A percentile compares a stretch with the other conserved stretches of the same genome.
Evolutionary conservation across 2,888 invertebrate species (phyloP).

Genomic region (Acronicta alni): DNA sequence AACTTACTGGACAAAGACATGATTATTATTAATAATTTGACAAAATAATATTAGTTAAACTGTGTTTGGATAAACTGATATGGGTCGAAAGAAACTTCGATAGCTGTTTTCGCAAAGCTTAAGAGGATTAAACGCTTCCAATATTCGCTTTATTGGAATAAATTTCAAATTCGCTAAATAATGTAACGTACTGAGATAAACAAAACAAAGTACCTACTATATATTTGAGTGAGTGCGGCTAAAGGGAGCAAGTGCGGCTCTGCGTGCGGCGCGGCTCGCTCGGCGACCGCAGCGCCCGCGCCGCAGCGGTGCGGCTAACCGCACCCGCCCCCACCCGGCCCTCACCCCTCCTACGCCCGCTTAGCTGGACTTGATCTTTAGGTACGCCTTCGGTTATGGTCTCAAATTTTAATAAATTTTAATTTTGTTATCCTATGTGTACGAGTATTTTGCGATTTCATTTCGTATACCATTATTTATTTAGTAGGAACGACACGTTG

Average conservation of each 20-base stretch:
- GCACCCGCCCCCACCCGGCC: slow-evolving; percentile 39
- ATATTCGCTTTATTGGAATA: slow-evolving; percentile 17
- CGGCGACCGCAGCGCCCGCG: slow-evolving; percentile 71
- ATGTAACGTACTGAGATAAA: slow-evolving; percentile 53
- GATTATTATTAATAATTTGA: too few species aligned
- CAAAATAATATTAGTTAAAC: too few species aligned
- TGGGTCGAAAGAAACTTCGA: slow-evolving; percentile 10
- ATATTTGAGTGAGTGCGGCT: slow-evolving; percentile 62
- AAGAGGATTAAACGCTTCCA: neutral
- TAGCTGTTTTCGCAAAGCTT: too few species aligned
- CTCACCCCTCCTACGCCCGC: slow-evolving; percentile 46
- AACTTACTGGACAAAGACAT: too few species aligned
- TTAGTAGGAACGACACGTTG: slow-evolving; percentile 3
- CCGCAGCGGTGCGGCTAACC: slow-evolving; percentile 64
- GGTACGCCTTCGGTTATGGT: too few species aligned
- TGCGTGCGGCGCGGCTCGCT: slow-evolving; percentile 67
- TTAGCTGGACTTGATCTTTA: slow-evolving; percentile 68
- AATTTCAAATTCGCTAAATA: slow-evolving; percentile 34
- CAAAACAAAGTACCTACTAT: slow-evolving; percentile 62
- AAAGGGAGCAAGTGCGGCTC: slow-evolving; percentile 61
- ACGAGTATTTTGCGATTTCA: too few species aligned
- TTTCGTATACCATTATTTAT: slow-evolving; percentile 3
- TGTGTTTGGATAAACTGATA: slow-evolving; percentile 9
- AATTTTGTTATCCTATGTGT: too few species aligned
- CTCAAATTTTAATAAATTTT: slow-evolving; percentile 52